A percentile compares a stretch with the other conserved stretches of the same genome.
Evolutionary conservation across 2,888 invertebrate species (phyloP).

Genomic region (Dasysyrphus tricinctus): DNA sequence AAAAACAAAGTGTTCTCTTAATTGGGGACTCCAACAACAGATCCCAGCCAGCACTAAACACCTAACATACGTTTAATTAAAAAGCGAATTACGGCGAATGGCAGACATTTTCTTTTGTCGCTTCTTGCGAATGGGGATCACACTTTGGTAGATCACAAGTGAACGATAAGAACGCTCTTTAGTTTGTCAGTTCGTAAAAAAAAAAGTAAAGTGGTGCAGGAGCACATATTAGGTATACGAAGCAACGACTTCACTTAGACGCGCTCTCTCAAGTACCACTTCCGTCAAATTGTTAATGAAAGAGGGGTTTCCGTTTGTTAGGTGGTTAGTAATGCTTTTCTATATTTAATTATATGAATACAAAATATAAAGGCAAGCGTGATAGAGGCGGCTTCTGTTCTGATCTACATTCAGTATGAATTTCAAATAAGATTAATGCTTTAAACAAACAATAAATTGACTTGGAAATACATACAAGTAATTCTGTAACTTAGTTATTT

Average conservation of each 20-base stretch:
- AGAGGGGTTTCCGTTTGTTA: constrained; percentile 19
- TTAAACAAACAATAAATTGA: constrained; percentile 53
- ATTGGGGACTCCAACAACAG: constrained; percentile 39
- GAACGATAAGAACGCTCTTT: constrained; percentile 52
- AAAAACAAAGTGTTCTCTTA: constrained; percentile 39
- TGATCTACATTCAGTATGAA: constrained; percentile 41
- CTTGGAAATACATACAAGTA: constrained; percentile 29
- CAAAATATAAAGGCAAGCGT: not conserved
- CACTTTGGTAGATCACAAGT: constrained; percentile 45
- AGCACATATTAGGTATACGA: not conserved
- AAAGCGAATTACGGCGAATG: constrained; percentile 14
- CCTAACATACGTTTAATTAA: constrained; percentile 26
- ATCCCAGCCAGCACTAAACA: not conserved
- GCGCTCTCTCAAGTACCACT: constrained; percentile 46
- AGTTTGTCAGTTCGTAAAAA: constrained; percentile 53
- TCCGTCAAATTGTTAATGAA: constrained; percentile 58
- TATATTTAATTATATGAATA: not conserved
- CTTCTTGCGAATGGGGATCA: constrained; percentile 21
- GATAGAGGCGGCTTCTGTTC: constrained; percentile 3
- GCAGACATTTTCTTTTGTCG: constrained; percentile 27
- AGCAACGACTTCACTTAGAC: not conserved
- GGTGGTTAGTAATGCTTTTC: not conserved
- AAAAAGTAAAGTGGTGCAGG: constrained; percentile 20
- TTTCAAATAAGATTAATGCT: constrained; percentile 41
- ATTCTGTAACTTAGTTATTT: not conserved